Conservation (phyloP, 2,888 invertebrate genomes). For the Chrysina gloriosa region DNA sequence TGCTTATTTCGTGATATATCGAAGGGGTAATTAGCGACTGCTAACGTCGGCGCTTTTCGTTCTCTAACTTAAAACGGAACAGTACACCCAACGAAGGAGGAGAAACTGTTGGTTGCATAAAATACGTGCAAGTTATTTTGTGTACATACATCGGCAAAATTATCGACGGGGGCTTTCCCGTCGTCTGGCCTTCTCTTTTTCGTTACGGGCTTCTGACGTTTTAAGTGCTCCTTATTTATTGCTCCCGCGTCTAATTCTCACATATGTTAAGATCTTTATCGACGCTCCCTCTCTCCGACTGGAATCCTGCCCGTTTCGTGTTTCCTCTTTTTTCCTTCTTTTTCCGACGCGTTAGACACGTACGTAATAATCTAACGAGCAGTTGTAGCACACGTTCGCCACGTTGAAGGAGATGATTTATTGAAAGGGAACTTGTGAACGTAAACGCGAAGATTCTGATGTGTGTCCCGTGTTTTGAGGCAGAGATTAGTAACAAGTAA, state of each 20-base stretch:
- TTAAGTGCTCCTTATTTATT: slow-evolving; percentile 62
- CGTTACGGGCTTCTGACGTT: slow-evolving; percentile 60
- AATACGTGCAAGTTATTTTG: too few relatives aligned
- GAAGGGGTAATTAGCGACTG: slow-evolving; percentile 63
- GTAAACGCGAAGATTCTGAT: too few relatives aligned
- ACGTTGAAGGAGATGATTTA: neutral
- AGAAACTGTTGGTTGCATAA: too few relatives aligned
- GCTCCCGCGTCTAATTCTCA: slow-evolving; percentile 58
- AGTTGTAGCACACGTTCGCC: neutral
- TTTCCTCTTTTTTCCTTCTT: neutral
- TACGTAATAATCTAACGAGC: neutral
- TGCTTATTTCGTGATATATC: slow-evolving; percentile 65
- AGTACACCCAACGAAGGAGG: too few relatives aligned
- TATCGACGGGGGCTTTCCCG: neutral
- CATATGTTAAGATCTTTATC: slow-evolving; percentile 60
- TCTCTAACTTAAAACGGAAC: too few relatives aligned
- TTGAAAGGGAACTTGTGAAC: neutral
- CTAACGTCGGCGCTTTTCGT: slow-evolving; percentile 62
- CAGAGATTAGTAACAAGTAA: too few relatives aligned
- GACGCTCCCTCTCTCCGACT: slow-evolving; percentile 32
- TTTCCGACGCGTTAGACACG: neutral
- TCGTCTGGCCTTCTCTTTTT: slow-evolving; percentile 57
- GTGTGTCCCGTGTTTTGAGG: too few relatives aligned
- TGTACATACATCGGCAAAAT: neutral
- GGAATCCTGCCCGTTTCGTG: neutral